Evolutionary conservation across 2,113 vertebrate genomes (phyloP).

Genomic region (Psephotus haematonotus): DNA sequence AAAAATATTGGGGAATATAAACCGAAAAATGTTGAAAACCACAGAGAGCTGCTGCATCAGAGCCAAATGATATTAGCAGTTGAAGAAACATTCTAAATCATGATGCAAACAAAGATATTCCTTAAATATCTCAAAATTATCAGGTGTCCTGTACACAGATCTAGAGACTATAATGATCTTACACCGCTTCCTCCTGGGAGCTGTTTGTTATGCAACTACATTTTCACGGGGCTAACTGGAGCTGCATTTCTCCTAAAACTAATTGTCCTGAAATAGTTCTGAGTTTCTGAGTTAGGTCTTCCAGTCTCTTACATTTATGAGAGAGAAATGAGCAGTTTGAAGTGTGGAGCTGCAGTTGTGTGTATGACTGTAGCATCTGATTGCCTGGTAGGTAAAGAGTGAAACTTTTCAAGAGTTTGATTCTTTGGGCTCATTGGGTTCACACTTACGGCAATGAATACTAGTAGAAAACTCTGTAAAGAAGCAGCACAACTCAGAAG

Average conservation of each 20-base stretch:
- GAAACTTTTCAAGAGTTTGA: background rate
- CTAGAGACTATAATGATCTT: background rate
- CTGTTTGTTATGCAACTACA: background rate
- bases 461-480: background rate
- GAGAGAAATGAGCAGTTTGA: background rate
- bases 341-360: background rate
- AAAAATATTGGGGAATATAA: background rate
- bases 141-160: background rate
- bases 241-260: background rate
- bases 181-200: background rate
- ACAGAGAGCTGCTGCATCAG: background rate
- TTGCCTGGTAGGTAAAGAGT: background rate
- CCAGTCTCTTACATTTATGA: background rate
- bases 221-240: background rate
- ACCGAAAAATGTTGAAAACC: background rate
- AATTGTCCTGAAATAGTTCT: background rate
- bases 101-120: background rate
- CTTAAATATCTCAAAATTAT: background rate
- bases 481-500: background rate
- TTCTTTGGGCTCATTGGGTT: background rate
- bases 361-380: background rate
- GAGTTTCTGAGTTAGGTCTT: background rate
- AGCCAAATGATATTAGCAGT: background rate
- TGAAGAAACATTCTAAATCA: background rate
- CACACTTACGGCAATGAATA: background rate